phyloP scores from a whole-genome alignment of 1,140 invertebrate genomes.

The Lepidotrigona ventralis region DNA sequence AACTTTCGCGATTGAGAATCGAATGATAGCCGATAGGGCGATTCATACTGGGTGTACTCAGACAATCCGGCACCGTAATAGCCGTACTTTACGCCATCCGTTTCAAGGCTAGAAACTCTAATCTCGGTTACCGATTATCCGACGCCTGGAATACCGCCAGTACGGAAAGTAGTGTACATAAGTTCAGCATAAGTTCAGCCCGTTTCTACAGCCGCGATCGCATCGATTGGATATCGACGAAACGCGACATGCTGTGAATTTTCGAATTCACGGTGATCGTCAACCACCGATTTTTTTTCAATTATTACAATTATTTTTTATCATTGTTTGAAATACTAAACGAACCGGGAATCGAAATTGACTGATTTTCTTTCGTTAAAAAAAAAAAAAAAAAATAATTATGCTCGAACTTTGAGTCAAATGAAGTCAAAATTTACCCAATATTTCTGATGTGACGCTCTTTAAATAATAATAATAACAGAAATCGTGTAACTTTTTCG shows the following conservation, averaged over 20 bases:
- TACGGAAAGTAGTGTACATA: slow-evolving; percentile 22
- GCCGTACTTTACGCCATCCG: slow-evolving; percentile 25
- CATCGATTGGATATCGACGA: background rate
- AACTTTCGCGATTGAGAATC: background rate
- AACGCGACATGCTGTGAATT: background rate
- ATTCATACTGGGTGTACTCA: background rate
- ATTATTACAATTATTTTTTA: too few species aligned
- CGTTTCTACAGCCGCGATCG: background rate
- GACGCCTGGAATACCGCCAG: slow-evolving; percentile 62
- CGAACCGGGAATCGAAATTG: too few species aligned
- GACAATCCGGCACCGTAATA: slow-evolving; percentile 30
- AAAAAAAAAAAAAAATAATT: too few species aligned
- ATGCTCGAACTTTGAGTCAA: too few species aligned
- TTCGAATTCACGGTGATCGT: too few species aligned
- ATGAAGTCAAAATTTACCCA: too few species aligned
- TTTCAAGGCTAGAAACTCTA: slow-evolving; percentile 47
- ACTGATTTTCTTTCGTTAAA: too few species aligned
- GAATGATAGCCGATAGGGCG: background rate
- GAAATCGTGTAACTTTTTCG: too few species aligned
- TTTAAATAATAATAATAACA: too few species aligned
- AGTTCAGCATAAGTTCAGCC: slow-evolving; percentile 21
- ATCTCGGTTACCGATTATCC: slow-evolving; percentile 47
- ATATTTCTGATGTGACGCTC: too few species aligned
- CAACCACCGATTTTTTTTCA: too few species aligned
- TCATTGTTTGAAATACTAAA: too few species aligned